Conservation (phyloP, 1,140 invertebrate species). For the Marisa cornuarietis region DNA sequence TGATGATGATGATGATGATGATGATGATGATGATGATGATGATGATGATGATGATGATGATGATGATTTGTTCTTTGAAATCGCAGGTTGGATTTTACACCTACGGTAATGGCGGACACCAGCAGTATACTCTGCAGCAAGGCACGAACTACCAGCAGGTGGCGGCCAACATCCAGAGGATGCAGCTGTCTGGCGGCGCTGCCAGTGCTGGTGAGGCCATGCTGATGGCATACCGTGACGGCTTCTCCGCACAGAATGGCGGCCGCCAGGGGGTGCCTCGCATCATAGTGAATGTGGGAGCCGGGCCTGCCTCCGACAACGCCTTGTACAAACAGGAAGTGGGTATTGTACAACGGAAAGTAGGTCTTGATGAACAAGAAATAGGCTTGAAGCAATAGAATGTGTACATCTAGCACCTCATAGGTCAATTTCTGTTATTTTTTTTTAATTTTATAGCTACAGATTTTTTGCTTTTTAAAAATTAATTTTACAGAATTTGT, state of each 20-base stretch:
- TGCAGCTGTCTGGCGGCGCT: conserved; percentile 38
- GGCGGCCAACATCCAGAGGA: conserved; percentile 34
- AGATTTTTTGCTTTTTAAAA: no score
- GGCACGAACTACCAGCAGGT: conserved; percentile 32
- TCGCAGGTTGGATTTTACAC: conserved; percentile 25
- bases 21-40: conserved; percentile 22
- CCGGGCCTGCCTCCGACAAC: conserved; percentile 33
- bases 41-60: conserved; percentile 19
- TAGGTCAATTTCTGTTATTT: no score
- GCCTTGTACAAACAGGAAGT: conserved; percentile 26
- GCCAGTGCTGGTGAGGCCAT: conserved; percentile 47
- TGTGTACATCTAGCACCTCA: neutral
- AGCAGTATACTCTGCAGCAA: conserved; percentile 48
- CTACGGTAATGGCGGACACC: conserved; percentile 34
- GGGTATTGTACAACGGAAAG: neutral
- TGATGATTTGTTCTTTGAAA: neutral
- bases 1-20: conserved; percentile 47
- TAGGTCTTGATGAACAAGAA: no score
- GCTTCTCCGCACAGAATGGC: conserved; percentile 42
- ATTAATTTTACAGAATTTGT: no score
- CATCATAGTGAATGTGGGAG: conserved; percentile 41
- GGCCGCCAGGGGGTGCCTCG: conserved; percentile 37
- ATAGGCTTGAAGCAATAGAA: conserved; percentile 17
- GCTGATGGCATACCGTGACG: conserved; percentile 34
- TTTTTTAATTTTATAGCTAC: no score